Conservation (phyloP, 2,797 vertebrate genomes). For the Parambassis ranga region DNA sequence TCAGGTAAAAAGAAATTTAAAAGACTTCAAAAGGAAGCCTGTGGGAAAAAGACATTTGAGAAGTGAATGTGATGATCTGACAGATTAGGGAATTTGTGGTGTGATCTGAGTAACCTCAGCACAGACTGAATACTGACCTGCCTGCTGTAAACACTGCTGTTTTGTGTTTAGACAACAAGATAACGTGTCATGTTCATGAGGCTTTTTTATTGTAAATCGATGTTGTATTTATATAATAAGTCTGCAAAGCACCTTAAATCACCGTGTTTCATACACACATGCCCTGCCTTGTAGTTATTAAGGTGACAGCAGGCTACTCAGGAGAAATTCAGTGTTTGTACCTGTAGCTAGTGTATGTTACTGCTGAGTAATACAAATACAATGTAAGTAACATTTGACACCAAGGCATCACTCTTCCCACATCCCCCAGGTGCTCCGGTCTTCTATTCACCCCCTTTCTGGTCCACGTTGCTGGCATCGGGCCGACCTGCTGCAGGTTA, state of each 20-base stretch:
- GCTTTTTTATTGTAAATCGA: too few relatives aligned
- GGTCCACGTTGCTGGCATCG: slow-evolving; percentile 15
- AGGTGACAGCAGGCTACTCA: too few relatives aligned
- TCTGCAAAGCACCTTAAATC: too few relatives aligned
- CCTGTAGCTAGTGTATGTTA: not conserved
- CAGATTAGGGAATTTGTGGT: not conserved
- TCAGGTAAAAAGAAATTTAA: too few relatives aligned
- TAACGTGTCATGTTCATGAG: too few relatives aligned
- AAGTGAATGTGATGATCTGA: too few relatives aligned
- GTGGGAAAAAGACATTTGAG: not conserved
- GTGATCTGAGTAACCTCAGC: not conserved
- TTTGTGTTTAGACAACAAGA: too few relatives aligned
- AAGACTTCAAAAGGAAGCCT: not conserved
- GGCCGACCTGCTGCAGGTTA: slow-evolving; percentile 35
- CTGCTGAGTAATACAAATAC: not conserved
- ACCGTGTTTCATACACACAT: too few relatives aligned
- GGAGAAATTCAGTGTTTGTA: not conserved
- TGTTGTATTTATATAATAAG: too few relatives aligned
- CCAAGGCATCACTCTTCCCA: slow-evolving; percentile 5
- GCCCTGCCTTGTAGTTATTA: too few relatives aligned
- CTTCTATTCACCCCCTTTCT: slow-evolving; percentile 12
- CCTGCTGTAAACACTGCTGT: too few relatives aligned
- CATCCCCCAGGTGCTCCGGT: slow-evolving; percentile 4
- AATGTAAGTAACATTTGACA: slow-evolving; percentile 1
- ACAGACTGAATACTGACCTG: too few relatives aligned